Percentiles rank a stretch among this genome's conserved stretches.
phyloP scores from a whole-genome alignment of 2,888 invertebrate genomes.

The Megastigmus dorsalis region DNA sequence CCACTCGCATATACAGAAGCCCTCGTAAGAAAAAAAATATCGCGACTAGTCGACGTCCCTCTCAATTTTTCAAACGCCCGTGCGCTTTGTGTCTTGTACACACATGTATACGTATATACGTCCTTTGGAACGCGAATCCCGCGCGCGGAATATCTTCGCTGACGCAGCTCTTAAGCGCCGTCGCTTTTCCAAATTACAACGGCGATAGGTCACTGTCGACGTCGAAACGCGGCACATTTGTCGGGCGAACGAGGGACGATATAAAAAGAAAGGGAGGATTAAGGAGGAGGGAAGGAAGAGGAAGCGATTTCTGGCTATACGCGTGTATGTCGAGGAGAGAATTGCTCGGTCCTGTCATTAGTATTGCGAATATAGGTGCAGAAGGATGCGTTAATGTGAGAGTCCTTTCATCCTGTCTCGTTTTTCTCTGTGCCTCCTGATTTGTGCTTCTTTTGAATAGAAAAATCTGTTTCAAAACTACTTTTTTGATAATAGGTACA shows the following conservation, averaged over 20 bases:
- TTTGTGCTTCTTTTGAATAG: neutral
- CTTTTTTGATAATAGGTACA: no score
- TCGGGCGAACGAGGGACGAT: constrained; percentile 53
- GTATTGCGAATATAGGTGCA: neutral
- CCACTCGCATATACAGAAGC: no score
- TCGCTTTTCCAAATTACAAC: constrained; percentile 61
- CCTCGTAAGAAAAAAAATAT: constrained; percentile 9
- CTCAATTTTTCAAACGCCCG: constrained; percentile 63
- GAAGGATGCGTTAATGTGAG: constrained; percentile 11
- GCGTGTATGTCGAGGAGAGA: neutral
- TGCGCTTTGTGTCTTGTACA: constrained; percentile 2
- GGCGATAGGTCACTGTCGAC: constrained; percentile 65
- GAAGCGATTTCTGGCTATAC: no score
- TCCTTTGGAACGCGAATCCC: constrained; percentile 60
- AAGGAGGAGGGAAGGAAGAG: constrained; percentile 27
- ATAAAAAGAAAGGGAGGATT: constrained; percentile 34
- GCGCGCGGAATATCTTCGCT: constrained; percentile 58
- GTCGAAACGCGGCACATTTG: constrained; percentile 60
- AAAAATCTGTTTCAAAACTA: no score
- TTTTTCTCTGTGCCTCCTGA: neutral
- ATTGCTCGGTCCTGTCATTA: constrained; percentile 10
- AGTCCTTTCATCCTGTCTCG: neutral
- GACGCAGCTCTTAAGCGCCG: constrained; percentile 56
- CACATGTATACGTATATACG: neutral
- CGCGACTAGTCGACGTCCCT: constrained; percentile 1